A percentile compares a stretch with the other conserved stretches of the same genome.
Conservation (phyloP, 2,113 vertebrate species). For the Pelmatolapia mariae region DNA sequence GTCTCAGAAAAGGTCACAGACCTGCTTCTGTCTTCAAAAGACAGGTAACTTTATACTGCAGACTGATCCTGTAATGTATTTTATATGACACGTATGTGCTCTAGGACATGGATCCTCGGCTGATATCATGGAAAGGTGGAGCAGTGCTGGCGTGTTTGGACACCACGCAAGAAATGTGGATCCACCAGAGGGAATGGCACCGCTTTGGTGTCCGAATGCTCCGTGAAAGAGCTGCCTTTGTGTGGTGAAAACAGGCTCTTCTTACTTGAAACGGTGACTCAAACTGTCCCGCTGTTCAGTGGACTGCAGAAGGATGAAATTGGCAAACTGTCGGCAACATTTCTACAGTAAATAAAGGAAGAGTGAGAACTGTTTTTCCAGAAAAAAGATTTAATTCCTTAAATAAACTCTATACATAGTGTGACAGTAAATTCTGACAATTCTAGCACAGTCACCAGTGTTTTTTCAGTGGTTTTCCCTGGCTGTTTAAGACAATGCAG, state of each 20-base stretch:
- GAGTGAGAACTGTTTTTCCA: background rate
- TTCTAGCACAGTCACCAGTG: background rate
- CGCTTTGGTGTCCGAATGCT: constrained; percentile 93
- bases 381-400: background rate
- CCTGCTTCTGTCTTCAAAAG: background rate
- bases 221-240: constrained; percentile 89
- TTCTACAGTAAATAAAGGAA: background rate
- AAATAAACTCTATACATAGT: background rate
- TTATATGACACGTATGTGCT: background rate
- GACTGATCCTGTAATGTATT: background rate
- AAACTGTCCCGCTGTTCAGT: background rate
- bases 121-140: constrained; percentile 95
- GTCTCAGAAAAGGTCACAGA: background rate
- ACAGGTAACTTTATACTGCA: background rate
- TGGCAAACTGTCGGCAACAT: background rate
- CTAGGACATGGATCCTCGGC: constrained; percentile 92
- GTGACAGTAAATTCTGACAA: background rate
- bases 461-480: background rate
- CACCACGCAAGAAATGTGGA: constrained; percentile 96
- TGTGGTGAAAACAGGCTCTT: constrained; percentile 76
- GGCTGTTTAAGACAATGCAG: background rate
- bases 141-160: constrained; percentile 93
- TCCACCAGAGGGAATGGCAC: constrained; percentile 94
- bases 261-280: background rate
- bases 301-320: background rate